Percentiles rank a stretch among this genome's conserved stretches.
Evolutionary conservation across 2,113 vertebrate species (phyloP).

Genomic region (Indicator indicator): DNA sequence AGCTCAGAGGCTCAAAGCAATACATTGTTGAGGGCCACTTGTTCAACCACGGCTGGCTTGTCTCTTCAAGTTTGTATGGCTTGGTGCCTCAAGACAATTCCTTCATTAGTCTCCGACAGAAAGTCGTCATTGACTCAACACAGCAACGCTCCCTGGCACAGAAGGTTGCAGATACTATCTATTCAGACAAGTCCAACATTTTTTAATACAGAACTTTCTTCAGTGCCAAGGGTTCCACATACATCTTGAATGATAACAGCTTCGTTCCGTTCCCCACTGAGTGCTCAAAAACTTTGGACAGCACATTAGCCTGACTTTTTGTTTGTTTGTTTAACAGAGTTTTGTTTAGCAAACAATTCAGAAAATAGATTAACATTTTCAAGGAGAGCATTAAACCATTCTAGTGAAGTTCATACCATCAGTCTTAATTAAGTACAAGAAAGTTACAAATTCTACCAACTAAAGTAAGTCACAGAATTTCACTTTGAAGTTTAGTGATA

Average conservation of each 20-base stretch:
- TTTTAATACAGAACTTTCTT: constrained; percentile 28
- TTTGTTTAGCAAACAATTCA: background rate
- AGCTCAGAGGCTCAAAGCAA: constrained; percentile 46
- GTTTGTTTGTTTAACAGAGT: background rate
- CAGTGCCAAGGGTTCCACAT: background rate
- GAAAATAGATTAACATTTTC: background rate
- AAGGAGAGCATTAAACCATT: background rate
- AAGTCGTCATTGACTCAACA: constrained; percentile 42
- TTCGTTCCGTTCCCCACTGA: background rate
- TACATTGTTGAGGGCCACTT: constrained; percentile 2
- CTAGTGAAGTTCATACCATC: background rate
- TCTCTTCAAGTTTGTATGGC: constrained; percentile 50
- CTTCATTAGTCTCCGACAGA: constrained; percentile 27
- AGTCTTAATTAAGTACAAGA: background rate
- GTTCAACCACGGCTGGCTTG: background rate
- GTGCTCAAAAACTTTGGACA: background rate
- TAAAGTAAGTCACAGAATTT: background rate
- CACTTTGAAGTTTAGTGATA: background rate
- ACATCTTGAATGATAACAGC: background rate
- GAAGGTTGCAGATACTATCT: constrained; percentile 52
- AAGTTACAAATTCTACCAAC: background rate
- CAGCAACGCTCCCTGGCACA: constrained; percentile 9
- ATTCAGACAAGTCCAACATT: constrained; percentile 40
- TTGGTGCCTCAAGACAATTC: constrained; percentile 56
- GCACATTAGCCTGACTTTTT: background rate